A percentile compares a stretch with the other conserved stretches of the same genome.
These are phyloP conservation scores for Quiscalus mexicanus DNA, from an alignment of 2,113 vertebrate species.

Conservation along the genomic window DNA sequence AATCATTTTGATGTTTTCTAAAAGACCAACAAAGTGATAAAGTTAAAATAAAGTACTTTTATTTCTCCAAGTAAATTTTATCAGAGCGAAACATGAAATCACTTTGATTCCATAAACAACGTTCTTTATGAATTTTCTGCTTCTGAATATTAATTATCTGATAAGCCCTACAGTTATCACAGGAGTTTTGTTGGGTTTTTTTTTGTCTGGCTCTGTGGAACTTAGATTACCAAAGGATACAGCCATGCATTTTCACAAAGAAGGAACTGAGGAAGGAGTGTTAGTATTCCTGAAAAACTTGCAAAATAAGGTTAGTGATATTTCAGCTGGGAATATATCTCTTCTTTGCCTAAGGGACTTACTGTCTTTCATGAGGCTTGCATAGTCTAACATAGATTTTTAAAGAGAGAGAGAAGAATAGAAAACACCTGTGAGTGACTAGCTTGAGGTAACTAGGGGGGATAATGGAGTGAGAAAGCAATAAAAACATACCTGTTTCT, in stretches of 20 bases:
- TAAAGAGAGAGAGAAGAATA: background rate
- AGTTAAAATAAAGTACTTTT: background rate
- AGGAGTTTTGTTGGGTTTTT: background rate
- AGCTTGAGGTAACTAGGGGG: background rate
- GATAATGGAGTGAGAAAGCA: background rate
- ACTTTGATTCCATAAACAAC: background rate
- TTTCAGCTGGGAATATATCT: background rate
- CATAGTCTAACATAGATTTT: background rate
- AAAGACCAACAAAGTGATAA: background rate
- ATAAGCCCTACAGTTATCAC: background rate
- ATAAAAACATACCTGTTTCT: background rate
- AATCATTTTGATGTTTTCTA: conserved; percentile 9
- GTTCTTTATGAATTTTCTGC: background rate
- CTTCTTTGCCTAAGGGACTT: background rate
- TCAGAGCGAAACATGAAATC: background rate
- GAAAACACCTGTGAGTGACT: background rate
- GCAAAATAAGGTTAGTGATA: background rate
- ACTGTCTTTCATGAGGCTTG: background rate
- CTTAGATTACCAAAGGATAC: background rate
- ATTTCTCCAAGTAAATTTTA: background rate
- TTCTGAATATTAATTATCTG: background rate
- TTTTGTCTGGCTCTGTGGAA: background rate
- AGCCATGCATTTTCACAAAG: background rate
- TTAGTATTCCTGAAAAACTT: background rate
- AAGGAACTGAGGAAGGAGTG: background rate